Conservation (phyloP, 2,888 invertebrate genomes). For the Cosmia pyralina region DNA sequence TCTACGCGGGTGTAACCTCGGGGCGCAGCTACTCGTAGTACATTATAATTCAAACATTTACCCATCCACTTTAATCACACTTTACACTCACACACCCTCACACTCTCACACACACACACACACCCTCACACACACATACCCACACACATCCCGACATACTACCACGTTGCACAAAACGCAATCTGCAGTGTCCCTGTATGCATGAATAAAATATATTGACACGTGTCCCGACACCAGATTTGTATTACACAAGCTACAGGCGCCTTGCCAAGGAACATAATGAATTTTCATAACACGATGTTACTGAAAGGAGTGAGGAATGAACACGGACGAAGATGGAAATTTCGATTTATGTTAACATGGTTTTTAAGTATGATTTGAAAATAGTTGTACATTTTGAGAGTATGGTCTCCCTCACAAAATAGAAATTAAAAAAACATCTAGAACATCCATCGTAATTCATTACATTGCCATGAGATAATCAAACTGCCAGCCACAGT, state of each 20-base stretch:
- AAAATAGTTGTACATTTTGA: neutral
- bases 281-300: slow-evolving; percentile 62
- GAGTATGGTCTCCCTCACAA: neutral
- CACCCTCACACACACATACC: slow-evolving; percentile 24
- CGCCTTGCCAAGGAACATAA: slow-evolving; percentile 60
- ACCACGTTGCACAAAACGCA: slow-evolving; percentile 71
- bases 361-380: neutral
- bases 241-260: slow-evolving; percentile 63
- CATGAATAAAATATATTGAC: slow-evolving; percentile 83
- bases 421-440: neutral
- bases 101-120: slow-evolving; percentile 34
- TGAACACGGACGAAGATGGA: slow-evolving; percentile 29
- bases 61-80: slow-evolving; percentile 34
- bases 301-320: slow-evolving; percentile 44
- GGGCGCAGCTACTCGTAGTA: no score
- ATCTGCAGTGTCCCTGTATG: slow-evolving; percentile 70
- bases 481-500: neutral
- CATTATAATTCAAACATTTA: slow-evolving; percentile 15
- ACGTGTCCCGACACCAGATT: slow-evolving; percentile 72
- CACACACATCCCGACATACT: slow-evolving; percentile 46
- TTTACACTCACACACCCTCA: slow-evolving; percentile 15
- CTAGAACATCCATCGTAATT: neutral
- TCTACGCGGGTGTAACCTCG: no score
- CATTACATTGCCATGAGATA: neutral
- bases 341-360: slow-evolving; percentile 31